Evolutionary conservation across 2,888 invertebrate species (phyloP), one percentile per base, ranked within the genome.

Genomic region (Conus canariensis): DNA sequence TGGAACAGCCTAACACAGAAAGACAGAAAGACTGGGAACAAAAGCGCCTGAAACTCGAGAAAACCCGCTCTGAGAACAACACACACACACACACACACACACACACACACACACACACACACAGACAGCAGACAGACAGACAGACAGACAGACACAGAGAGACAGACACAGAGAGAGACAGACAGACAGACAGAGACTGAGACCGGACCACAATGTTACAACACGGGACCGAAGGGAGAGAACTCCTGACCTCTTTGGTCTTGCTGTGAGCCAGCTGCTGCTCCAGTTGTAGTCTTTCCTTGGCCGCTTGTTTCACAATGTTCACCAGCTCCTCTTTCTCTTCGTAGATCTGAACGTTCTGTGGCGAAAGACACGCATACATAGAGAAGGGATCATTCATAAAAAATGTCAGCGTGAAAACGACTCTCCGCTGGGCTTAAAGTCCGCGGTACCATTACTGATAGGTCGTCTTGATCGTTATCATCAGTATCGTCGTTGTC

Each of bases 231-330:
- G 4, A 90, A 56, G 67, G 45, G 87, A 70, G 4, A 64, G 3
- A 25, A 88, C 83, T 83, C 64, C 83, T 83, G 56, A 94, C 94
- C 86, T 93, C 90, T 67, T 90, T 93, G 30, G 94, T 93, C 88
- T 93, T 94, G 64, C 91, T 92, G 86, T 94, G 93, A 82, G 94
- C 94, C 25, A 95, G 90, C 88, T 95, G 95, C 87, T 96, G 94
- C 92, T 97, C 97, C 91, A 97, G 93, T 92, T 95, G 95, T n/a
- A 97, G 94, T 87, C 96, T 92, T 92, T 97, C 97, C 91, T 96
- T 96, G 86, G 96, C 96, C 16, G 96, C 96, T 89, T 96, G 95
- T 91, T 96, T 96, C 88, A 96, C 95, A 60, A 96, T 95, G 85
- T 94, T 94, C 86, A 96, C 96, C 90, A 96, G 92, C 90, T 96